phyloP scores from a whole-genome alignment of 2,888 invertebrate genomes.

The Oscheius sp. region DNA sequence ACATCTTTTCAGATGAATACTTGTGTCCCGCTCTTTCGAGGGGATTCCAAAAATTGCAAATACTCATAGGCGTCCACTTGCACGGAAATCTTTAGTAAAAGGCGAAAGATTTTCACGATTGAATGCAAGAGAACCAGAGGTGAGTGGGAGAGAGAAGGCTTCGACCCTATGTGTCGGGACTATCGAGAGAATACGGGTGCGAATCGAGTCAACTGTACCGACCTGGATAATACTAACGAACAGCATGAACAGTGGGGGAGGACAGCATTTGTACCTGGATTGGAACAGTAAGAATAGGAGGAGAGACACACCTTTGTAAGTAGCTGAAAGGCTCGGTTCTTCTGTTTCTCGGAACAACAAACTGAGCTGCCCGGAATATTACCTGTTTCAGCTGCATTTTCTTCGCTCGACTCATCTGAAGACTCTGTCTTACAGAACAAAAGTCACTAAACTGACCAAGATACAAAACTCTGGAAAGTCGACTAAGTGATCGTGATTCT shows the following conservation, averaged over 20 bases:
- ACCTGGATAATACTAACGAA: conserved; percentile 89
- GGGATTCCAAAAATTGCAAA: conserved; percentile 35
- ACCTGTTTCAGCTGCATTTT: conserved; percentile 55
- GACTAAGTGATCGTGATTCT: conserved; percentile 73
- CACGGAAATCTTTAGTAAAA: conserved; percentile 70
- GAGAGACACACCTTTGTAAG: conserved; percentile 73
- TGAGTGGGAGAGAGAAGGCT: not conserved
- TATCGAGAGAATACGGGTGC: conserved; percentile 10
- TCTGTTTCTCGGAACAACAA: conserved; percentile 63
- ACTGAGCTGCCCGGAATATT: conserved; percentile 67
- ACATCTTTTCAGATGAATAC: not conserved
- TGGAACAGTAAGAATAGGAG: not conserved
- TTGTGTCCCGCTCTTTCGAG: conserved; percentile 35
- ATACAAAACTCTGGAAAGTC: conserved; percentile 75
- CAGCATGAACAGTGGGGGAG: conserved; percentile 90
- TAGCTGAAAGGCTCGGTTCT: conserved; percentile 63
- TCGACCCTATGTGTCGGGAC: not conserved
- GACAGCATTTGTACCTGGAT: conserved; percentile 84
- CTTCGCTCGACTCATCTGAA: conserved; percentile 70
- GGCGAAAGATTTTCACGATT: conserved; percentile 67
- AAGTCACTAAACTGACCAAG: conserved; percentile 68
- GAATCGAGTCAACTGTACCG: not conserved
- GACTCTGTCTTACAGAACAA: not conserved
- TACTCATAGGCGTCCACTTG: conserved; percentile 42
- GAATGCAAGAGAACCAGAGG: conserved; percentile 42